phyloP scores from a whole-genome alignment of 1,140 invertebrate genomes.

The Bilobella aurantiaca region DNA sequence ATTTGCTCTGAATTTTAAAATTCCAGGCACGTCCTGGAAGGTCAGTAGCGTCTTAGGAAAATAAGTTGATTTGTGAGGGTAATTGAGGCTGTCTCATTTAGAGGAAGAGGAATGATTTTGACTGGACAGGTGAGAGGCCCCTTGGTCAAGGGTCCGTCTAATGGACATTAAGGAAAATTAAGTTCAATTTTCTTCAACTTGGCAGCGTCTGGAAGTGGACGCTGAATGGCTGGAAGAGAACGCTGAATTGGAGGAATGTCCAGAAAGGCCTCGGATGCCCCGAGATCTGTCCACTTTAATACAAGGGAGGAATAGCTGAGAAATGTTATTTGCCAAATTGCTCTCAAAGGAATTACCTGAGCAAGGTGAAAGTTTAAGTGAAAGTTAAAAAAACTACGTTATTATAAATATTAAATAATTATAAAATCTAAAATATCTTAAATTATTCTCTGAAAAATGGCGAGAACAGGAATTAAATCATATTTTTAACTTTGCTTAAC shows the following conservation, averaged over 20 bases:
- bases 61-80: not conserved
- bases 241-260: too few species aligned
- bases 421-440: too few species aligned
- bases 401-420: too few species aligned
- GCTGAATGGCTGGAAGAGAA: too few species aligned
- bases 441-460: too few species aligned
- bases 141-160: not conserved
- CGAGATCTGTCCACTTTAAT: not conserved
- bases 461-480: too few species aligned
- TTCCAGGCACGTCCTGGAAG: not conserved
- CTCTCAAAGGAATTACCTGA: not conserved
- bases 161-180: conserved; percentile 2
- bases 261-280: not conserved
- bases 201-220: not conserved
- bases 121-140: not conserved
- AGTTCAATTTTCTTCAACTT: not conserved
- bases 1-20: not conserved
- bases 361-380: not conserved
- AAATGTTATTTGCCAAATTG: not conserved
- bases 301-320: not conserved
- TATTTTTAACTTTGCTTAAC: too few species aligned
- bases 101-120: not conserved
- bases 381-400: too few species aligned
- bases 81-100: not conserved
- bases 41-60: not conserved